Percentiles rank a stretch among this genome's conserved stretches.
Evolutionary conservation across 2,113 vertebrate genomes (phyloP).

Genomic region (Myotis davidii): DNA sequence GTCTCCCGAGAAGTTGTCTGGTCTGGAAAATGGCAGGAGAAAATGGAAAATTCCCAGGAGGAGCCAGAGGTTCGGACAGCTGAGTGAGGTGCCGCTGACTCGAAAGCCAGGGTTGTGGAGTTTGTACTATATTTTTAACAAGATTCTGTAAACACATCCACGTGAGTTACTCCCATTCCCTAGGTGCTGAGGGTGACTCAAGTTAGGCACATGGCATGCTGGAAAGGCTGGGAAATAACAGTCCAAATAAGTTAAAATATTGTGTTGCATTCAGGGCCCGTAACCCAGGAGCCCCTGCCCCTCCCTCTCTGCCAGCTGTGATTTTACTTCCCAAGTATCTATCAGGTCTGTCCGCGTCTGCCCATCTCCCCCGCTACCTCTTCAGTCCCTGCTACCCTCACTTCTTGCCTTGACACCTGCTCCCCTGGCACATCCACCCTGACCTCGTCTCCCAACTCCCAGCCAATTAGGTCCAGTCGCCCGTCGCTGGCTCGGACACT

Average conservation of each 20-base stretch:
- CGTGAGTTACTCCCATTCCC: not conserved
- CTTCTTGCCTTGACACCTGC: not conserved
- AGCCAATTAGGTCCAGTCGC: fast-evolving
- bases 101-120: not conserved
- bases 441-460: not conserved
- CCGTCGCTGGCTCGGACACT: not conserved
- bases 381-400: not conserved
- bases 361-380: not conserved
- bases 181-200: constrained; percentile 13
- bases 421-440: fast-evolving
- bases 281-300: not conserved
- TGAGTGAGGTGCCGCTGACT: not conserved
- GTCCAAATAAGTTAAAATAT: constrained; percentile 66
- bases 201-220: not conserved
- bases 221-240: constrained; percentile 45
- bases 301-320: fast-evolving
- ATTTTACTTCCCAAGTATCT: not conserved
- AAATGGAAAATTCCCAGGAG: not conserved
- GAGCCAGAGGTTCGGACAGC: not conserved
- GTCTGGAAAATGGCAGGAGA: constrained; percentile 9
- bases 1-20: not conserved
- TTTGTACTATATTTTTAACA: not conserved
- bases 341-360: not conserved
- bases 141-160: constrained; percentile 14
- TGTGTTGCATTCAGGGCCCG: not conserved